A percentile compares a stretch with the other conserved stretches of the same genome.
Evolutionary conservation across 2,888 invertebrate genomes (phyloP).

Genomic region (Sialis fuliginosa): DNA sequence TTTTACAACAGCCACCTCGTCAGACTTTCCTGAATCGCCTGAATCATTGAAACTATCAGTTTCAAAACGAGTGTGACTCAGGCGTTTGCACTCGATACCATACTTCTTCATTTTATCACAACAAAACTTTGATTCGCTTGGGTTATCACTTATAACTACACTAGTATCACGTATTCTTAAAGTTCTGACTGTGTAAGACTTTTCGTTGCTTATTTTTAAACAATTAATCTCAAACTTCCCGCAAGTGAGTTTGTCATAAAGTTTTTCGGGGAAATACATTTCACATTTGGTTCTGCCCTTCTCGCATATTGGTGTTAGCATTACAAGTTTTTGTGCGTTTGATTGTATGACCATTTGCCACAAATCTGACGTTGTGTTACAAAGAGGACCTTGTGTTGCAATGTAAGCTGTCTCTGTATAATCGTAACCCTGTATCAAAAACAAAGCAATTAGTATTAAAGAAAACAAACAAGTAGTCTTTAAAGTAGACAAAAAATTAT

Average conservation of each 20-base stretch:
- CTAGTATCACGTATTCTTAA: conserved; percentile 2
- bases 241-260: not conserved
- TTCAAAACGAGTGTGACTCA: not conserved
- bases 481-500: too few relatives aligned
- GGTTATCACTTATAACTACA: not conserved
- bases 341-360: conserved; percentile 66
- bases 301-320: conserved; percentile 82
- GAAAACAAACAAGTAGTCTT: too few relatives aligned
- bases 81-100: not conserved
- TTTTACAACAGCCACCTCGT: too few relatives aligned
- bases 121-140: not conserved
- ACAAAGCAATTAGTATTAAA: not conserved
- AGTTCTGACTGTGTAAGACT: conserved; percentile 4
- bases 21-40: too few relatives aligned
- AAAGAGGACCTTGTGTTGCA: conserved; percentile 83
- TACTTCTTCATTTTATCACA: conserved; percentile 1
- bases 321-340: conserved; percentile 35
- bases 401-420: conserved; percentile 74
- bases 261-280: conserved; percentile 53
- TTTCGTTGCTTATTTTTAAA: conserved; percentile 2
- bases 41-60: not conserved
- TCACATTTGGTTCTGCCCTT: conserved; percentile 77
- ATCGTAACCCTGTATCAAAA: conserved; percentile 59
- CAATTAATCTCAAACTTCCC: conserved; percentile 4
- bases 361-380: conserved; percentile 78